These are phyloP conservation scores for Psittacula cyanocephala DNA, from an alignment of 2,113 vertebrate genomes.

Conservation along the genomic window DNA sequence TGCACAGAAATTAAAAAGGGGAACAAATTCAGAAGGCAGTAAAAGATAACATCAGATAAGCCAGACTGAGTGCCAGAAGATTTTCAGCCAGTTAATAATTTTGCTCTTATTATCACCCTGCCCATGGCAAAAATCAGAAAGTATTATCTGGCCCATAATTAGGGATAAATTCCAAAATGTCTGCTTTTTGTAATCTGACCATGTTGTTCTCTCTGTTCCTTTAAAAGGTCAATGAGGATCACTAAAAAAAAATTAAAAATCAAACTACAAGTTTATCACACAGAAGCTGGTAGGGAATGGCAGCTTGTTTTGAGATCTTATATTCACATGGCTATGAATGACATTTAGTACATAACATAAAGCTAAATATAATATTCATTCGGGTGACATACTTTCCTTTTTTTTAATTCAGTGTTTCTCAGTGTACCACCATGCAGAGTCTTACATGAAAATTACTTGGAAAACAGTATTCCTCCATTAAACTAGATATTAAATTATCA, in stretches of 20 bases:
- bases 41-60: background rate
- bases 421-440: background rate
- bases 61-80: background rate
- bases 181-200: background rate
- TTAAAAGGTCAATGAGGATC: background rate
- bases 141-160: background rate
- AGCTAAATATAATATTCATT: background rate
- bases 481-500: background rate
- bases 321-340: background rate
- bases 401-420: background rate
- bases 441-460: background rate
- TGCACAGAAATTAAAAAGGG: background rate
- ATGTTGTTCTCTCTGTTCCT: background rate
- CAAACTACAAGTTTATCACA: background rate
- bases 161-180: background rate
- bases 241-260: background rate
- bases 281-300: background rate
- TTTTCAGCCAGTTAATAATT: background rate
- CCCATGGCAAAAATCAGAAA: conserved; percentile 20
- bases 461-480: background rate
- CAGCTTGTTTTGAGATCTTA: background rate
- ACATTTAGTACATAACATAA: background rate
- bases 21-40: background rate
- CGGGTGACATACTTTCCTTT: background rate
- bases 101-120: background rate